Evolutionary conservation across 2,113 vertebrate genomes (phyloP).

Genomic region (Hassar affinis): DNA sequence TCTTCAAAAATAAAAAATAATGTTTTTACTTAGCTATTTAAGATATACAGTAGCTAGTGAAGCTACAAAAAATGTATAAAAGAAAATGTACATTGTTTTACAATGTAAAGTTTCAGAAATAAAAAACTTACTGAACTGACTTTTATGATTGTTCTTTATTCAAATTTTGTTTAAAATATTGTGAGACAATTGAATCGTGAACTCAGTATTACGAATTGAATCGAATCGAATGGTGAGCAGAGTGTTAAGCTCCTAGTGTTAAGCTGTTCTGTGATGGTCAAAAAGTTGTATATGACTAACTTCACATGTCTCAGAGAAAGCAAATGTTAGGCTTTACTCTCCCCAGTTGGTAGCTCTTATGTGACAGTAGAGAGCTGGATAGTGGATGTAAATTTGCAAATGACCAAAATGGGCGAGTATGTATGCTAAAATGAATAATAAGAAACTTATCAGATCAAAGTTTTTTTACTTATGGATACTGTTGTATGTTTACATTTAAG

Average conservation of each 20-base stretch:
- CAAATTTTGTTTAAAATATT: too few relatives aligned
- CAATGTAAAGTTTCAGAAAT: too few relatives aligned
- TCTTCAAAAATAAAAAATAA: too few relatives aligned
- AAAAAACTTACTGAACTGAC: too few relatives aligned
- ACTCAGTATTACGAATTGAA: too few relatives aligned
- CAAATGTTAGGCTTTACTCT: neutral
- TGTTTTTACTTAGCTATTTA: too few relatives aligned
- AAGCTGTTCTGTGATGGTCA: neutral
- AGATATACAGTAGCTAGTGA: too few relatives aligned
- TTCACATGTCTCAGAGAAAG: neutral
- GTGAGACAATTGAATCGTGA: too few relatives aligned
- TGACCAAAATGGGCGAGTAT: neutral
- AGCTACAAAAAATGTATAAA: too few relatives aligned
- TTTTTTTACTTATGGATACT: neutral
- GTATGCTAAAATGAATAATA: neutral
- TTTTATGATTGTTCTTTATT: too few relatives aligned
- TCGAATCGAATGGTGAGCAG: too few relatives aligned
- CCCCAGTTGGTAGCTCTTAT: neutral
- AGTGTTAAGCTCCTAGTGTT: neutral
- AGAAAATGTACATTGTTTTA: too few relatives aligned
- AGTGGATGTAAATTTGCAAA: neutral
- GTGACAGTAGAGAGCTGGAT: neutral
- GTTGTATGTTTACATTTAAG: slow-evolving; percentile 43
- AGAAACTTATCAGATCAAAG: neutral
- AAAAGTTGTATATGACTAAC: neutral